Evolutionary conservation across 2,888 invertebrate species (phyloP).

Genomic region (Ormyrus rosae): DNA sequence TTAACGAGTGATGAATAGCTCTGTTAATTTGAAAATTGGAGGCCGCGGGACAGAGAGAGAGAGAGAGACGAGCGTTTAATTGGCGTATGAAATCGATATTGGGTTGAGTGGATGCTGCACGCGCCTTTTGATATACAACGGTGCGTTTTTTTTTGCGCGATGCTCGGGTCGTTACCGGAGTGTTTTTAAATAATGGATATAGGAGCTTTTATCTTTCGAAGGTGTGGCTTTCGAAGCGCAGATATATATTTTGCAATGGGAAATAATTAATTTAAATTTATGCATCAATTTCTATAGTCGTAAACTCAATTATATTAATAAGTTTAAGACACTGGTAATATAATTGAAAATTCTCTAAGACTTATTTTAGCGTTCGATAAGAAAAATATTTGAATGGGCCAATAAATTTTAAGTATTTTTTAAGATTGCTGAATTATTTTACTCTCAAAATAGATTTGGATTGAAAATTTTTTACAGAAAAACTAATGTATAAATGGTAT

Average conservation of each 20-base stretch:
- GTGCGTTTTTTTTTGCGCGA: too few relatives aligned
- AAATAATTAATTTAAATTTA: constrained; percentile 17
- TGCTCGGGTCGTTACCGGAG: too few relatives aligned
- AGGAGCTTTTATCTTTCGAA: too few relatives aligned
- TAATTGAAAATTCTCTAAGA: neutral
- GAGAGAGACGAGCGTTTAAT: neutral
- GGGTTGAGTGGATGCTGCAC: neutral
- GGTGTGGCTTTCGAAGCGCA: too few relatives aligned
- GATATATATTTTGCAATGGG: constrained; percentile 1
- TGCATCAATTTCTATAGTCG: constrained; percentile 1
- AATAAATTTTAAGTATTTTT: too few relatives aligned
- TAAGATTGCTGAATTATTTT: too few relatives aligned
- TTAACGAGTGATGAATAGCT: constrained; percentile 27
- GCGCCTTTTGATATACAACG: too few relatives aligned
- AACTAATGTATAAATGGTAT: too few relatives aligned
- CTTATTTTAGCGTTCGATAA: neutral
- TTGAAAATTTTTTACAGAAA: too few relatives aligned
- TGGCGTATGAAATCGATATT: constrained; percentile 9
- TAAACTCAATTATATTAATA: neutral
- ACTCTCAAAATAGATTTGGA: too few relatives aligned
- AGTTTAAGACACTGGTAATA: neutral
- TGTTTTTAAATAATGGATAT: too few relatives aligned
- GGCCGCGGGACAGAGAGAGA: neutral
- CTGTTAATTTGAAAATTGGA: constrained; percentile 17
- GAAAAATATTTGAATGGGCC: neutral